Evolutionary conservation across 1,140 invertebrate species (phyloP).

Genomic region (Heliothis virescens): DNA sequence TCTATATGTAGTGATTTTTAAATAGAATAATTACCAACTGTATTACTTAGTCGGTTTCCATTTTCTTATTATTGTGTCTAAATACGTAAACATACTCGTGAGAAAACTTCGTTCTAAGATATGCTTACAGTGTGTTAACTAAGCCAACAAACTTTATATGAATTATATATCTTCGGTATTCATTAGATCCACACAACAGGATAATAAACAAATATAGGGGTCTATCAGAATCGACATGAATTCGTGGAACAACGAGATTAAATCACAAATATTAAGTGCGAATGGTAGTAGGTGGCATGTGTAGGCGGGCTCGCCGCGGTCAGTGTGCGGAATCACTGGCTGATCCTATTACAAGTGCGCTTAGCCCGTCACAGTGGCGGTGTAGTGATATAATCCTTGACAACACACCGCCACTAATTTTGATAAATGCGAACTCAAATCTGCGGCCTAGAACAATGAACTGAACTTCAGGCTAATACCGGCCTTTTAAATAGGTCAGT

Average conservation of each 20-base stretch:
- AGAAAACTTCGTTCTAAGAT: too few species aligned
- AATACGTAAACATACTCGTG: too few species aligned
- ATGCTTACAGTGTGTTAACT: too few species aligned
- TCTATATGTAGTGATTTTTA: too few species aligned
- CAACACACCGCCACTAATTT: conserved; percentile 21
- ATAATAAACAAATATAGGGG: too few species aligned
- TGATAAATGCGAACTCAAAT: conserved; percentile 2
- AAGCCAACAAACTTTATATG: too few species aligned
- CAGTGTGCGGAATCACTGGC: not conserved
- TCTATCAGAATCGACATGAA: not conserved
- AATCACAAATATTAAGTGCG: not conserved
- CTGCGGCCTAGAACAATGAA: not conserved
- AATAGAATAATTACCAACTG: too few species aligned
- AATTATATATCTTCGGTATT: too few species aligned
- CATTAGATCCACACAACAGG: too few species aligned
- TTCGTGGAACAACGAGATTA: not conserved
- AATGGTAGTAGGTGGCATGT: not conserved
- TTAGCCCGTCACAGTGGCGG: not conserved
- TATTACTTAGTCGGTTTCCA: too few species aligned
- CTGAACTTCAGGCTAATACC: not conserved
- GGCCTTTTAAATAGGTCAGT: not conserved
- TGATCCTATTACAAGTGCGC: conserved; percentile 12
- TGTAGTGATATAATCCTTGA: not conserved
- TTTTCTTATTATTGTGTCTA: too few species aligned
- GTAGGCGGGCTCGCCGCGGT: not conserved